A percentile compares a stretch with the other conserved stretches of the same genome.
phyloP scores from a whole-genome alignment of 1,140 invertebrate species.

The Zeugodacus cucurbitae region DNA sequence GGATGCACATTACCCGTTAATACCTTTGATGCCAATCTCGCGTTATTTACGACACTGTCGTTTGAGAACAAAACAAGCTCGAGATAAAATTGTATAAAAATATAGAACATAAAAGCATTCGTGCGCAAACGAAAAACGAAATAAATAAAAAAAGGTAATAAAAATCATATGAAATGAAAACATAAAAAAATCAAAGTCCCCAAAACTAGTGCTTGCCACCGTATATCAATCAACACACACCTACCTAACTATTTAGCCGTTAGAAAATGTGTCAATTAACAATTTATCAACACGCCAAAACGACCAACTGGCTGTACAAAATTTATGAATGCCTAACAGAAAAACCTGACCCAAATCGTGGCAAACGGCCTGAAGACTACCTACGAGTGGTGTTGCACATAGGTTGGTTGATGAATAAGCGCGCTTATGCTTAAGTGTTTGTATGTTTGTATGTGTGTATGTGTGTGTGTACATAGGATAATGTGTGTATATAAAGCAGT shows the following conservation, averaged over 20 bases:
- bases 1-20: neutral
- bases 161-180: neutral
- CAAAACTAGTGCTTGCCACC: slow-evolving; percentile 10
- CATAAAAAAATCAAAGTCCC: neutral
- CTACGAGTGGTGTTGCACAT: neutral
- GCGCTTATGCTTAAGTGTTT: neutral
- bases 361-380: neutral
- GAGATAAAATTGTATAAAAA: neutral
- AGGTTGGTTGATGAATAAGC: neutral
- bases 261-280: slow-evolving; percentile 31
- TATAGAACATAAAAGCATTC: neutral
- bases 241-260: neutral
- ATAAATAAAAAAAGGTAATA: neutral
- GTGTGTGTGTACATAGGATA: neutral
- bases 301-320: neutral
- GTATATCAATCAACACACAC: neutral
- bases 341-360: slow-evolving; percentile 6
- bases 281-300: slow-evolving; percentile 15
- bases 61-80: neutral
- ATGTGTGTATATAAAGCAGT: neutral
- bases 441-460: neutral
- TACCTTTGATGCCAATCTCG: slow-evolving; percentile 1
- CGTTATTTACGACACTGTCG: neutral
- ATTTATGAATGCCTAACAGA: slow-evolving; percentile 5
- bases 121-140: neutral